Percentiles rank a stretch among this genome's conserved stretches.
These are phyloP conservation scores for Aspiorhynchus laticeps DNA, from an alignment of 2,113 vertebrate species.

Conservation along the genomic window DNA sequence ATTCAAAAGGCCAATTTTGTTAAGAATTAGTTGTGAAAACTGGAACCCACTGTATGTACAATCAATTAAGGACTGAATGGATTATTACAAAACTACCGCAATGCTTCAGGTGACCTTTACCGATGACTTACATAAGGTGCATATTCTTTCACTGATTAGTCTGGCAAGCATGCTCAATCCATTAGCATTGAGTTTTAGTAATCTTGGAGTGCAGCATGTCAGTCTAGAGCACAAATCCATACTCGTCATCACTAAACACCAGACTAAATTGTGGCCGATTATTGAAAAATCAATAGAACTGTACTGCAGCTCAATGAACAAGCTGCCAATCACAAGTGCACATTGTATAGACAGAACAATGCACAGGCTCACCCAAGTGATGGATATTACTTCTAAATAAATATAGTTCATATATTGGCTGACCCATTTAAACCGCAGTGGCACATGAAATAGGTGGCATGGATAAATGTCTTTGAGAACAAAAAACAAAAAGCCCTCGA, in stretches of 20 bases:
- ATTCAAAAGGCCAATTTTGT: slow-evolving; percentile 27
- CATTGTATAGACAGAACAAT: slow-evolving; percentile 12
- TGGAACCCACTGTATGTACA: slow-evolving; percentile 9
- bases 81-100: neutral
- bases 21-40: neutral
- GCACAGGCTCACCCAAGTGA: neutral
- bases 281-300: slow-evolving; percentile 41
- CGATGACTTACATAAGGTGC: neutral
- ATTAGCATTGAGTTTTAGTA: slow-evolving; percentile 26
- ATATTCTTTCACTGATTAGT: slow-evolving; percentile 21
- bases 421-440: neutral
- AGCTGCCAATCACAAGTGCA: slow-evolving; percentile 15
- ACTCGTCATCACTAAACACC: slow-evolving; percentile 39
- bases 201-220: slow-evolving; percentile 28
- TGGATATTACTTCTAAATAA: slow-evolving; percentile 31
- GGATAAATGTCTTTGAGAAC: neutral
- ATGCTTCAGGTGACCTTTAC: slow-evolving; percentile 35
- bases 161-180: slow-evolving; percentile 21
- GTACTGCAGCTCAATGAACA: neutral
- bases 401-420: neutral
- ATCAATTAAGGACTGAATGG: slow-evolving; percentile 20
- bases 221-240: slow-evolving; percentile 36
- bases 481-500: neutral
- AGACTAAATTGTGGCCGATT: slow-evolving; percentile 28
- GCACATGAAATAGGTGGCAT: neutral